Conservation (phyloP, 2,888 invertebrate genomes). For the Cantharis flavilabris region DNA sequence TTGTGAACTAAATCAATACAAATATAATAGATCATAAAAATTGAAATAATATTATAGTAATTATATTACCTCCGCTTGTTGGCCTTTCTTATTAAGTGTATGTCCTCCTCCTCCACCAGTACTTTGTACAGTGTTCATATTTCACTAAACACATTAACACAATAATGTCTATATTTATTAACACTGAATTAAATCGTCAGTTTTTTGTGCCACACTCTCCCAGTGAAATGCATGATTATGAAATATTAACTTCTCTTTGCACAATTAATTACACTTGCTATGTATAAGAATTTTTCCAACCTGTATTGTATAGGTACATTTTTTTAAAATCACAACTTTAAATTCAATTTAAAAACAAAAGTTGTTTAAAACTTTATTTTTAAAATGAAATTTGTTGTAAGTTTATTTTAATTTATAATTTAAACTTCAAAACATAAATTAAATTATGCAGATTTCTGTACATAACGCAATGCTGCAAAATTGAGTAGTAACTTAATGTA, state of each 20-base stretch:
- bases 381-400: not conserved
- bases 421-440: not conserved
- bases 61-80: slow-evolving; percentile 54
- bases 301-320: not conserved
- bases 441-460: not conserved
- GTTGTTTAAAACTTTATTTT: not conserved
- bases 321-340: not conserved
- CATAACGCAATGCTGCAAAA: not conserved
- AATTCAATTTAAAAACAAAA: not conserved
- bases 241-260: not conserved
- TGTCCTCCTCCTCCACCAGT: slow-evolving; percentile 64
- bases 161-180: not conserved
- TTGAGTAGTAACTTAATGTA: not conserved
- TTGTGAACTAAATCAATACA: too few relatives aligned
- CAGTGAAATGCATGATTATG: not conserved
- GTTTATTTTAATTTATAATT: not conserved
- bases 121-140: slow-evolving; percentile 70
- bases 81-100: slow-evolving; percentile 65
- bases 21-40: too few relatives aligned
- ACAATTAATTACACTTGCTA: not conserved
- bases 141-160: slow-evolving; percentile 36
- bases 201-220: not conserved
- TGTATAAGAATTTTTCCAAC: not conserved
- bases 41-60: too few relatives aligned
- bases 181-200: not conserved